phyloP scores from a whole-genome alignment of 2,113 vertebrate species.

The Ictidomys tridecemlineatus region DNA sequence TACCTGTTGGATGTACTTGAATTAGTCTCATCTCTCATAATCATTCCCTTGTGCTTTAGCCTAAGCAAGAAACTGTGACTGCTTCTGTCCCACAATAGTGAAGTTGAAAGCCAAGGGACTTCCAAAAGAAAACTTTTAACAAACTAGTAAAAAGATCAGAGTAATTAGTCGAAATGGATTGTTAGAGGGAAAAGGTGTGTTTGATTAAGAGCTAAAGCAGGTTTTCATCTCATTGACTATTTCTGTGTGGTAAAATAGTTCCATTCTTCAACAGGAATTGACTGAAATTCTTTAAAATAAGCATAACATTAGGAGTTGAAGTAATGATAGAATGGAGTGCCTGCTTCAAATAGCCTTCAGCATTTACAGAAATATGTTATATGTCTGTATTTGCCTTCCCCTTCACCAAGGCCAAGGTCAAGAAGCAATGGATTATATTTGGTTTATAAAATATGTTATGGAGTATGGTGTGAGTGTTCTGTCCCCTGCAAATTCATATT shows the following conservation, averaged over 20 bases:
- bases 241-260: neutral
- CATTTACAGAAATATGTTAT: neutral
- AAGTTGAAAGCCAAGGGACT: neutral
- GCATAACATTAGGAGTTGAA: neutral
- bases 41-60: neutral
- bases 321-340: neutral
- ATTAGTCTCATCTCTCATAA: neutral
- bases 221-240: conserved; percentile 11
- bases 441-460: neutral
- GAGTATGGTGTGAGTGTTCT: neutral
- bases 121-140: neutral
- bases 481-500: neutral
- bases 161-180: neutral
- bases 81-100: neutral
- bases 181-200: neutral
- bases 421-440: neutral
- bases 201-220: neutral
- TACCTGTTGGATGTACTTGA: neutral
- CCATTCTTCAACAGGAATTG: neutral
- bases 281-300: neutral
- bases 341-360: neutral
- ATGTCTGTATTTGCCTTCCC: neutral
- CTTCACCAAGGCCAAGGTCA: neutral
- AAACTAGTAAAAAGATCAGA: neutral
- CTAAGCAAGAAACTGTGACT: neutral